Evolutionary conservation across 2,888 invertebrate genomes (phyloP).

Genomic region (Lydus trimaculatus): DNA sequence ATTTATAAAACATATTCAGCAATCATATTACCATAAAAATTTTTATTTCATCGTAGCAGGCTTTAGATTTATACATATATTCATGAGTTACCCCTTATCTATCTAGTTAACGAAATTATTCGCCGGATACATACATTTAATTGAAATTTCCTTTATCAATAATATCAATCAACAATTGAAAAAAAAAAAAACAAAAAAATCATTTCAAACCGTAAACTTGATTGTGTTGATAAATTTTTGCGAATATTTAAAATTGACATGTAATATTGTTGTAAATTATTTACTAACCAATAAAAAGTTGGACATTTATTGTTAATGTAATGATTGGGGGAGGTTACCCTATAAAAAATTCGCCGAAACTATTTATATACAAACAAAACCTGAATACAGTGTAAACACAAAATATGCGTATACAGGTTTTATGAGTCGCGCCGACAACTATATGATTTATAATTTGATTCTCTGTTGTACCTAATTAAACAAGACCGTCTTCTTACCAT

Average conservation of each 20-base stretch:
- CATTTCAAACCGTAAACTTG: neutral
- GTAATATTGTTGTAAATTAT: slow-evolving; percentile 17
- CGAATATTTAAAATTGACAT: neutral
- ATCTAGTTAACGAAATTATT: slow-evolving; percentile 40
- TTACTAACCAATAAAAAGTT: slow-evolving; percentile 12
- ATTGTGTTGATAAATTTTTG: neutral
- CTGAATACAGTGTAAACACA: slow-evolving; percentile 2
- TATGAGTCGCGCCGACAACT: slow-evolving; percentile 38
- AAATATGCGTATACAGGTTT: slow-evolving; percentile 23
- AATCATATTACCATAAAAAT: slow-evolving; percentile 53
- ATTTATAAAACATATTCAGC: slow-evolving; percentile 54
- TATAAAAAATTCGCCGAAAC: neutral
- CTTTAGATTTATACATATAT: slow-evolving; percentile 48
- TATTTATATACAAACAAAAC: neutral
- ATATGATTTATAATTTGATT: slow-evolving; percentile 45
- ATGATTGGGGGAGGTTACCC: neutral
- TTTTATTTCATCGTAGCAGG: slow-evolving; percentile 50
- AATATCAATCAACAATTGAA: neutral
- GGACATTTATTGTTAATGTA: neutral
- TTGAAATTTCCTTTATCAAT: slow-evolving; percentile 14
- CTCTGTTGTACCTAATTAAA: slow-evolving; percentile 44
- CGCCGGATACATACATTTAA: slow-evolving; percentile 21
- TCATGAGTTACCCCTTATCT: slow-evolving; percentile 41
- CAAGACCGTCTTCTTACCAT: slow-evolving; percentile 41
- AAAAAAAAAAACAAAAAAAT: neutral